Conservation (phyloP, 2,888 invertebrate species). For the Pecten maximus region DNA sequence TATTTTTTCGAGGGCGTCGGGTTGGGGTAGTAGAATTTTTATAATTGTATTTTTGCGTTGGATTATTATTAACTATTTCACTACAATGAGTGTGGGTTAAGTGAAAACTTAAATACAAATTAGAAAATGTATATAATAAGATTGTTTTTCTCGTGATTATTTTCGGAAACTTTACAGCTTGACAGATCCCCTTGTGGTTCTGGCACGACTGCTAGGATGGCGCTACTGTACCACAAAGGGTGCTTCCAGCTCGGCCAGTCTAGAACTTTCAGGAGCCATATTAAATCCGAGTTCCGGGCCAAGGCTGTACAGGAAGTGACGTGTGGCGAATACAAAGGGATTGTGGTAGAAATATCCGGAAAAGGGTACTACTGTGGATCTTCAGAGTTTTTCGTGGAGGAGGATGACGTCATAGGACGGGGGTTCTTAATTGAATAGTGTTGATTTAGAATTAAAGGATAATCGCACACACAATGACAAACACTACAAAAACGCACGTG, state of each 20-base stretch:
- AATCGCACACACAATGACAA: no score
- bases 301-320: slow-evolving; percentile 60
- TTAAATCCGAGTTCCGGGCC: slow-evolving; percentile 70
- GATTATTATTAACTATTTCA: no score
- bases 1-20: no score
- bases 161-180: slow-evolving; percentile 79
- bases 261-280: slow-evolving; percentile 72
- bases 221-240: slow-evolving; percentile 75
- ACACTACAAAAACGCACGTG: no score
- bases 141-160: no score
- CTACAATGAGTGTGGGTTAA: no score
- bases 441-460: no score
- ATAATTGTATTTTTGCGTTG: no score
- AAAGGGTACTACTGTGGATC: slow-evolving; percentile 74
- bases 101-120: no score
- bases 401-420: slow-evolving; percentile 73
- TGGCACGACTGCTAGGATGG: slow-evolving; percentile 80
- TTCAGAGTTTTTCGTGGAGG: slow-evolving; percentile 76
- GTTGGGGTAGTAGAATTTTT: no score
- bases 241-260: slow-evolving; percentile 70
- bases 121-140: no score
- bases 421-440: slow-evolving; percentile 75
- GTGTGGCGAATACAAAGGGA: slow-evolving; percentile 69
- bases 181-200: slow-evolving; percentile 82
- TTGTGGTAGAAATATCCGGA: slow-evolving; percentile 82